Evolutionary conservation across 1,140 invertebrate species (phyloP), one percentile per base, ranked within the genome.

Genomic region (Pseudomyrmex cubaensis): DNA sequence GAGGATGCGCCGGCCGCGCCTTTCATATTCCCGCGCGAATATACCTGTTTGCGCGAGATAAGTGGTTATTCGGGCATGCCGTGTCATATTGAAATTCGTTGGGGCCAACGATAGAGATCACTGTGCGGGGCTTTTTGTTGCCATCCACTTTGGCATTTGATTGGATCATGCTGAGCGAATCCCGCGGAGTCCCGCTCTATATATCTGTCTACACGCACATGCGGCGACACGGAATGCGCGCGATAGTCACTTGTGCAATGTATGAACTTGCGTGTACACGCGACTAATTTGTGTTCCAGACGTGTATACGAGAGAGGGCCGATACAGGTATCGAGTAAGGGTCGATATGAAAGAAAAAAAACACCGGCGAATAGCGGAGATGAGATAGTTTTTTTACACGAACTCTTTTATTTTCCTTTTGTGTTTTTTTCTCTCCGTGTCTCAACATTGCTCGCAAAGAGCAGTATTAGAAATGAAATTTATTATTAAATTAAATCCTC

Each of bases 61-160:
- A 84, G 83, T 90, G 87, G 87, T 92, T 92, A 91, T 90, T 86
- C 87, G 86, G 87, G 85, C 87, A 88, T 86, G 64, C 25, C 80
- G 84, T 84, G 59, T 86, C 85, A 89, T 91, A 92, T 92, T 93
- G 91, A 93, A 93, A 92, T 93, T 93, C 90, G 90, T 90, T 88
- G 85, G 35, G 90, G 91, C 85, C 90, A 89, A 70, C 76, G 87
- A 92, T 69, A 87, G 74, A 83, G 86, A 91, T 91, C 87, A 88
- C 89, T 88, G 89, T 85, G 44, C 66, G 80, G 35, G 35, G 77
- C 83, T 89, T 92, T 92, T 92, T 90, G 90, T 91, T 89, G 87
- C 87, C 86, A 92, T 91, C 87, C 90, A 92, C 91, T 92, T 92
- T 90, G 90, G 90, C 88, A 88, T 92, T 92, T 92, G 91, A 93